Conservation (phyloP, 64 coral and sea anemone genomes). For the Montipora sp. region DNA sequence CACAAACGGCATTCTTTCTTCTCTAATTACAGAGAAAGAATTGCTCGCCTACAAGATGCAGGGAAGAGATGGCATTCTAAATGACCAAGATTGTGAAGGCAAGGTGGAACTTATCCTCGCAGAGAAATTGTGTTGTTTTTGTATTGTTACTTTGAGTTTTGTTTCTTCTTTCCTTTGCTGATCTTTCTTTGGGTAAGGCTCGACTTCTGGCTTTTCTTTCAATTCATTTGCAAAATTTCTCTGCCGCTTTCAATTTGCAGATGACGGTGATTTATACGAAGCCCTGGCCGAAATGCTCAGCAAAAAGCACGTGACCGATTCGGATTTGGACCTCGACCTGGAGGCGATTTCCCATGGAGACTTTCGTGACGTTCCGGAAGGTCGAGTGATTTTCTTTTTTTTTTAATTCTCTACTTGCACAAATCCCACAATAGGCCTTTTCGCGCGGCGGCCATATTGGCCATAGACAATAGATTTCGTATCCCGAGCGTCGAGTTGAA, state of each 20-base stretch:
- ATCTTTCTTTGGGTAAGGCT: too few relatives aligned
- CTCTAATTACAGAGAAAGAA: constrained; percentile 65
- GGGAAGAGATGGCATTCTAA: constrained; percentile 16
- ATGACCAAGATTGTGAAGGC: constrained; percentile 39
- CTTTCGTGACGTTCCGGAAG: constrained; percentile 82
- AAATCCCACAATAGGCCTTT: too few relatives aligned
- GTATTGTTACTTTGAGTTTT: background rate
- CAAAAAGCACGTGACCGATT: constrained; percentile 65
- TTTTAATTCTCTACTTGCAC: background rate
- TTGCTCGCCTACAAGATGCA: constrained; percentile 61
- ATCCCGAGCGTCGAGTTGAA: too few relatives aligned
- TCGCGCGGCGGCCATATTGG: too few relatives aligned
- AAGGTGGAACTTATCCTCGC: background rate
- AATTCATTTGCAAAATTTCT: background rate
- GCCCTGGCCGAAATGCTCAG: constrained; percentile 82
- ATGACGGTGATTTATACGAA: constrained; percentile 83
- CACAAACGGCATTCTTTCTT: background rate
- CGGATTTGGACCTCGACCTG: constrained; percentile 61
- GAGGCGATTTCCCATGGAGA: constrained; percentile 84
- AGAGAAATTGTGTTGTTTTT: background rate
- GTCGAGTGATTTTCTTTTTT: constrained; percentile 26
- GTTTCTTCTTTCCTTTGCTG: background rate
- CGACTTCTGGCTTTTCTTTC: background rate
- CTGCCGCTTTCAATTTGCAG: constrained; percentile 7
- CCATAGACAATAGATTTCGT: too few relatives aligned